Evolutionary conservation across 1,140 invertebrate species (phyloP).

Genomic region (Trichonephila inaurata): DNA sequence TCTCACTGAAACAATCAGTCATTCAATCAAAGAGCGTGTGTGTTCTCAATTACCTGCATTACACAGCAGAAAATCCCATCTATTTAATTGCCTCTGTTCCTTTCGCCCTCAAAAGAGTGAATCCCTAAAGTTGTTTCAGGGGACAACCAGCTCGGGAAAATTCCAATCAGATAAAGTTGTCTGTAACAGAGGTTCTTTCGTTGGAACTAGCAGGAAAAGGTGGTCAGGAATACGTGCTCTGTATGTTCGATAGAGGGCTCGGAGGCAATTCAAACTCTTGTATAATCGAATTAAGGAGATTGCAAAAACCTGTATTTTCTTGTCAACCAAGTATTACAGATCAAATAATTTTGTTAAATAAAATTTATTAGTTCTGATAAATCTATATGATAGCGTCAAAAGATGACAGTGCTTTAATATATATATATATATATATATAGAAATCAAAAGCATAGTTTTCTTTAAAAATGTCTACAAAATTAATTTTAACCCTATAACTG

Average conservation of each 20-base stretch:
- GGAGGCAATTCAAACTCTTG: conserved; percentile 51
- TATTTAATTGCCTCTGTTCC: conserved; percentile 67
- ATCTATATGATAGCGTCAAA: no score
- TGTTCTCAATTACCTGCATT: conserved; percentile 72
- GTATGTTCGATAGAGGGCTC: conserved; percentile 27
- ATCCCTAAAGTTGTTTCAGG: conserved; percentile 63
- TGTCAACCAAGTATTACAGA: background rate
- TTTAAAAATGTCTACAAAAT: no score
- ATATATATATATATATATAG: no score
- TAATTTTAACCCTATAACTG: no score
- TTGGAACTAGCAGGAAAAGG: background rate
- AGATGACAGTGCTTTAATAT: no score
- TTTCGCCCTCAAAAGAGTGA: background rate
- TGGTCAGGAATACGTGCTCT: conserved; percentile 57
- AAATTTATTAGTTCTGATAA: no score
- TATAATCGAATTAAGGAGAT: conserved; percentile 55
- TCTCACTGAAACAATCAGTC: conserved; percentile 62
- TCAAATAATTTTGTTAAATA: no score
- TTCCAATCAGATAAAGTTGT: conserved; percentile 75
- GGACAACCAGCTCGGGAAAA: conserved; percentile 22
- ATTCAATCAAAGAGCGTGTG: conserved; percentile 71
- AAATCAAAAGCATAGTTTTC: no score
- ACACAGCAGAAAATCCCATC: conserved; percentile 49
- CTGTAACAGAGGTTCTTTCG: background rate
- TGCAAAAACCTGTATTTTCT: background rate